phyloP scores from a whole-genome alignment of 2,888 invertebrate genomes.

The Oscheius sp. region DNA sequence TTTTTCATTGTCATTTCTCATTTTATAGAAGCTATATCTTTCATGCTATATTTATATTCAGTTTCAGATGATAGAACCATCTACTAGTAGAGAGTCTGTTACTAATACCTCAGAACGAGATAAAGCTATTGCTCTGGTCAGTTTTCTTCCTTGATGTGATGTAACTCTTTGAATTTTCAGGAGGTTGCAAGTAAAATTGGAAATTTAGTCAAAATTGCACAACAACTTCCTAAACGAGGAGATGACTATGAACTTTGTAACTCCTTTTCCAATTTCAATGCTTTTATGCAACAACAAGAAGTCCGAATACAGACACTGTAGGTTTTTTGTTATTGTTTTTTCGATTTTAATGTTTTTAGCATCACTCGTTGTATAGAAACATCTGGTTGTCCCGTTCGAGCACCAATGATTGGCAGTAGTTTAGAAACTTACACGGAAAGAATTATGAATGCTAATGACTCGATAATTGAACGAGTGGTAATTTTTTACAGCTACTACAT shows the following conservation, averaged over 20 bases:
- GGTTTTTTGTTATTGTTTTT: slow-evolving; percentile 18
- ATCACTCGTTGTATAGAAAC: slow-evolving; percentile 40
- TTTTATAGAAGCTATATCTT: not conserved
- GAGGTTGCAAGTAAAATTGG: slow-evolving; percentile 37
- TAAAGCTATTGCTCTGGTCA: slow-evolving; percentile 14
- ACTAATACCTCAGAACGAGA: not conserved
- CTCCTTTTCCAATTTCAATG: slow-evolving; percentile 57
- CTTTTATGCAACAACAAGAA: slow-evolving; percentile 51
- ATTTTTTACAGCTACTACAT: not conserved
- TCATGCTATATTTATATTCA: not conserved
- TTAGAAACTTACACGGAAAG: slow-evolving; percentile 47
- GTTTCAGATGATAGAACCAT: not conserved
- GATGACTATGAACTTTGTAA: slow-evolving; percentile 61
- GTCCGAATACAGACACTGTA: slow-evolving; percentile 46
- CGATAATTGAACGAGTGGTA: slow-evolving; percentile 58
- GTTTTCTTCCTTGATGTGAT: not conserved
- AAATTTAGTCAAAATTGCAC: slow-evolving; percentile 39
- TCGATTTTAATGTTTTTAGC: slow-evolving; percentile 28
- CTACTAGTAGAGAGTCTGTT: not conserved
- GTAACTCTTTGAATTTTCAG: slow-evolving; percentile 10
- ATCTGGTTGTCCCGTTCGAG: slow-evolving; percentile 45
- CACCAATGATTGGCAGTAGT: slow-evolving; percentile 38
- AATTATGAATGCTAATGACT: slow-evolving; percentile 58
- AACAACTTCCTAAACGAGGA: slow-evolving; percentile 51
- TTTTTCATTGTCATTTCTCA: not conserved